phyloP scores from a whole-genome alignment of 2,113 vertebrate species.

The Macroglossus sobrinus region DNA sequence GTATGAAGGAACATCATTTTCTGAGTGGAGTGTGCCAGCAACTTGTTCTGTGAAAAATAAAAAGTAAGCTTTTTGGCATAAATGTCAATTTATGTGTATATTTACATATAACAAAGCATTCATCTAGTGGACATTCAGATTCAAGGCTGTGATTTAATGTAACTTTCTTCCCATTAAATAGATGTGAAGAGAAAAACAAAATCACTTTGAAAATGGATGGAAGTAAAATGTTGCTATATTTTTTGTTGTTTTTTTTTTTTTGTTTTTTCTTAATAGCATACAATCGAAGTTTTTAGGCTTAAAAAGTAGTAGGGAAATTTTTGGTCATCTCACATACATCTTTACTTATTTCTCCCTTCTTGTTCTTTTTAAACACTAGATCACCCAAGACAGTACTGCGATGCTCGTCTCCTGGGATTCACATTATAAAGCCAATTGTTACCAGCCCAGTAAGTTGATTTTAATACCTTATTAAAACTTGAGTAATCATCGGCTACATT shows the following conservation, averaged over 20 bases:
- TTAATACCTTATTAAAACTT: conserved; percentile 27
- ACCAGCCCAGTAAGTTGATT: conserved; percentile 52
- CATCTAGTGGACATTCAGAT: background rate
- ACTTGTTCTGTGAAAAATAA: background rate
- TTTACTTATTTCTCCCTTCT: background rate
- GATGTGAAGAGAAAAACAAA: conserved; percentile 8
- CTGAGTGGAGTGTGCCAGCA: conserved; percentile 28
- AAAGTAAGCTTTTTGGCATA: conserved; percentile 47
- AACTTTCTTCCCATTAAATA: conserved; percentile 16
- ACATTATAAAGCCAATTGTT: background rate
- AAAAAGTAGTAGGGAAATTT: background rate
- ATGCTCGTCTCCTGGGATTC: conserved; percentile 25
- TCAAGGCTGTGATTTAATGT: conserved; percentile 1
- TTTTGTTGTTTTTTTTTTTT: conserved; percentile 7
- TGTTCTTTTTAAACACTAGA: conserved; percentile 16
- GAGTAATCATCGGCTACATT: background rate
- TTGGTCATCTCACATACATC: background rate
- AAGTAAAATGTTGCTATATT: background rate
- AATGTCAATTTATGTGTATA: background rate
- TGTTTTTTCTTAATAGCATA: background rate
- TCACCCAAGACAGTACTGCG: conserved; percentile 10
- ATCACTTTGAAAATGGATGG: background rate
- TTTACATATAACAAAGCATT: background rate
- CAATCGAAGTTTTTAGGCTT: background rate
- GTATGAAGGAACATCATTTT: conserved; percentile 65